Conservation (phyloP, 2,888 invertebrate species). For the Platynereis dumerilii region DNA sequence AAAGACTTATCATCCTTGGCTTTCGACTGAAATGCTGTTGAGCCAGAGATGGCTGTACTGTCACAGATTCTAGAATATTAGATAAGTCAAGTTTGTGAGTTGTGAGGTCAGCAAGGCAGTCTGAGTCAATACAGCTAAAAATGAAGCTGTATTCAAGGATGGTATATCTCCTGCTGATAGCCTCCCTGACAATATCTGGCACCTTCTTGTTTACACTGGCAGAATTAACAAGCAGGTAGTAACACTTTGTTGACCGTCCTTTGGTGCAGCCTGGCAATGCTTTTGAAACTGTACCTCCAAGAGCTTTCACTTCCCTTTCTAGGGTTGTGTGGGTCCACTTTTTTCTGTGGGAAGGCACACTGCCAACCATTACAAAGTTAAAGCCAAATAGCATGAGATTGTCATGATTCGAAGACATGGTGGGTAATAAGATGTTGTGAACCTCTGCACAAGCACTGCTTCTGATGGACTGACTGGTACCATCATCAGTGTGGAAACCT, state of each 20-base stretch:
- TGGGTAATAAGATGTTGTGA: too few relatives aligned
- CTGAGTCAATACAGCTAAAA: background rate
- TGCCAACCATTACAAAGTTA: slow-evolving; percentile 1
- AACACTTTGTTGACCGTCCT: background rate
- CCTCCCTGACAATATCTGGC: background rate
- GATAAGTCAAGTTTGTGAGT: background rate
- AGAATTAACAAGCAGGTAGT: background rate
- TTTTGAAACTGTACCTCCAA: background rate
- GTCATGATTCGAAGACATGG: background rate
- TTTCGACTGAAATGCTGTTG: background rate
- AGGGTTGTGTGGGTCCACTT: background rate
- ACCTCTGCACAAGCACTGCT: too few relatives aligned
- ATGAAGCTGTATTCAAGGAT: background rate
- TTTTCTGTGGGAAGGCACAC: background rate
- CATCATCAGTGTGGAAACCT: too few relatives aligned
- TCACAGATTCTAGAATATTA: background rate
- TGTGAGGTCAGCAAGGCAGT: background rate
- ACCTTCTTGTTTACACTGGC: background rate
- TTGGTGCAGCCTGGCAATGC: background rate
- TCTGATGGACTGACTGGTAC: too few relatives aligned
- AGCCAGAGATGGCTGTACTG: background rate
- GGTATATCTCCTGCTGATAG: background rate
- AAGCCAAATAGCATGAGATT: background rate
- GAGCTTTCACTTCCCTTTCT: background rate
- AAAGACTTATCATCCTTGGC: too few relatives aligned